Conservation (phyloP, 2,888 invertebrate species). For the Hemicrepidius hirtus region DNA sequence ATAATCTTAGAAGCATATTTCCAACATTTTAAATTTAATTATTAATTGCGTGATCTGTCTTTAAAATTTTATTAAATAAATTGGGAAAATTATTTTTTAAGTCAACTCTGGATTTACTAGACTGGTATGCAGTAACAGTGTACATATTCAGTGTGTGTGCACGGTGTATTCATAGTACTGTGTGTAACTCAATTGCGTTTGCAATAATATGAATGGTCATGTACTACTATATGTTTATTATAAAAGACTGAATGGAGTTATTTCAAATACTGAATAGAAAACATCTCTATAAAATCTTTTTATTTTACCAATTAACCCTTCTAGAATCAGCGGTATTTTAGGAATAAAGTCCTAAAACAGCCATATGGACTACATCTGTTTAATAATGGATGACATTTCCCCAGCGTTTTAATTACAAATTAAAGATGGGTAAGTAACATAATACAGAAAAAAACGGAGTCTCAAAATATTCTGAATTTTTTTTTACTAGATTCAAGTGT, state of each 20-base stretch:
- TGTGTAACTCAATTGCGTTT: conserved; percentile 73
- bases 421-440: too few species aligned
- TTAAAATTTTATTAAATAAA: conserved; percentile 32
- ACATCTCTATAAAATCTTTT: conserved; percentile 57
- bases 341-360: too few species aligned
- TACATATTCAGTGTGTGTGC: conserved; percentile 70
- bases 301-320: not conserved
- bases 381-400: too few species aligned
- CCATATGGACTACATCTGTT: too few species aligned
- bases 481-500: too few species aligned
- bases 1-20: conserved; percentile 28
- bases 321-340: too few species aligned
- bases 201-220: conserved; percentile 73
- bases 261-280: conserved; percentile 71
- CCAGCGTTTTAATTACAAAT: too few species aligned
- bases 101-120: conserved; percentile 45
- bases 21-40: conserved; percentile 37
- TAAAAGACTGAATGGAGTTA: conserved; percentile 74
- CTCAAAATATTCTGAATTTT: too few species aligned
- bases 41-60: conserved; percentile 43
- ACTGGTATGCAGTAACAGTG: conserved; percentile 57
- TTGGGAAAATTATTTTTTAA: conserved; percentile 48
- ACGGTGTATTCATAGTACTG: conserved; percentile 72
- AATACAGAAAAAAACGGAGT: too few species aligned
- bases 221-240: conserved; percentile 73